Evolutionary conservation across 2,888 invertebrate species (phyloP).

Genomic region (Lasioglossum villosulum): DNA sequence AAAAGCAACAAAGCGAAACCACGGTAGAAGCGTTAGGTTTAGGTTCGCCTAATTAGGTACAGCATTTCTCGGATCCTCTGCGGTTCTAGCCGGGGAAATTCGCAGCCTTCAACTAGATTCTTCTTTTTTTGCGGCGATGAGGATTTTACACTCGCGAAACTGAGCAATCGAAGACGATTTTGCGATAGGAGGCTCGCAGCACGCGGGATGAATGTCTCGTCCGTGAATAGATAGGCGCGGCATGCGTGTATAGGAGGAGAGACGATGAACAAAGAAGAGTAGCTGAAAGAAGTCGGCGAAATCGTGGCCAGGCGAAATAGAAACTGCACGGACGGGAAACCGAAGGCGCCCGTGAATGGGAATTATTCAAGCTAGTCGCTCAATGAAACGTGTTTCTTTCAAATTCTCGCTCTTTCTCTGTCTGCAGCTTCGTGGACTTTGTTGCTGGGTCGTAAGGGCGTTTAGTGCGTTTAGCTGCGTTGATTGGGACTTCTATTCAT

Average conservation of each 20-base stretch:
- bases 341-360: slow-evolving; percentile 60
- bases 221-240: slow-evolving; percentile 20
- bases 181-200: neutral
- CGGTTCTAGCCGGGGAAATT: neutral
- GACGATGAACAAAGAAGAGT: slow-evolving; percentile 55
- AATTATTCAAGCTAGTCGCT: slow-evolving; percentile 64
- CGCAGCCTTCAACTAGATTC: neutral
- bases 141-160: neutral
- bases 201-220: slow-evolving; percentile 8
- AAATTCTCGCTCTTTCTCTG: slow-evolving; percentile 48
- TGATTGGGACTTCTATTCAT: slow-evolving; percentile 9
- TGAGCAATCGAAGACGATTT: slow-evolving; percentile 19
- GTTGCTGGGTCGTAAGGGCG: slow-evolving; percentile 41
- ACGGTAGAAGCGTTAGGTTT: neutral
- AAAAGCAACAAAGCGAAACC: neutral
- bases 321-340: slow-evolving; percentile 50
- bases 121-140: neutral
- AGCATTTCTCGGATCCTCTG: neutral
- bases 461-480: slow-evolving; percentile 36
- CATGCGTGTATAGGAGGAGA: slow-evolving; percentile 18
- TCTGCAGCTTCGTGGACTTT: slow-evolving; percentile 23
- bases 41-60: neutral
- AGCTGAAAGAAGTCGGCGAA: slow-evolving; percentile 52
- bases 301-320: slow-evolving; percentile 45
- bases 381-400: slow-evolving; percentile 70